These are phyloP conservation scores for Venusia cambrica DNA, from an alignment of 2,888 invertebrate species.

Conservation along the genomic window DNA sequence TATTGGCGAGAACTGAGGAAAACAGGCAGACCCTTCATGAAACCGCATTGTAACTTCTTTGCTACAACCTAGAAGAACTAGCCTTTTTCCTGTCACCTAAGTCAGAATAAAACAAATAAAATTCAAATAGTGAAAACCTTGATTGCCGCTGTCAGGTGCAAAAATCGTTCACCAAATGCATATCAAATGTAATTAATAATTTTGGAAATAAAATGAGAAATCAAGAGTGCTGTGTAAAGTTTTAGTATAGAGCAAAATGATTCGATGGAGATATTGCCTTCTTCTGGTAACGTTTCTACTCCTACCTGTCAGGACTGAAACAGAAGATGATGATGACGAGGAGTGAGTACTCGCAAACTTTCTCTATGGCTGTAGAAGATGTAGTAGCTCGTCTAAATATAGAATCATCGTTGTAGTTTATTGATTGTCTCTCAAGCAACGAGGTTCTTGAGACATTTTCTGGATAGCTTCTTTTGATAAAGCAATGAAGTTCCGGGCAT, in stretches of 20 bases:
- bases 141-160: constrained; percentile 52
- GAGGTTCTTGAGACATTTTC: too few species aligned
- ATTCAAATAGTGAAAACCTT: constrained; percentile 63
- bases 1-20: too few species aligned
- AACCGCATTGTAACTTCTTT: too few species aligned
- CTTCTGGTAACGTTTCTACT: constrained; percentile 59
- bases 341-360: constrained; percentile 41
- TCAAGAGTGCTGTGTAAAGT: constrained; percentile 51
- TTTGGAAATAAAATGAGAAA: constrained; percentile 68
- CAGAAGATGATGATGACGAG: constrained; percentile 54
- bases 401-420: too few species aligned
- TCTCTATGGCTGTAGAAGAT: background rate
- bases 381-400: background rate
- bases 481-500: too few species aligned
- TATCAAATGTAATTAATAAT: constrained; percentile 38
- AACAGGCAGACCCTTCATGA: too few species aligned
- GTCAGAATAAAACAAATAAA: constrained; percentile 46
- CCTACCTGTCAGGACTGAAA: constrained; percentile 45
- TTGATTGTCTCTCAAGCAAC: too few species aligned
- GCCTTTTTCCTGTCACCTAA: constrained; percentile 10
- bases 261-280: constrained; percentile 61
- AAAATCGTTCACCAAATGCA: constrained; percentile 38
- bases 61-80: constrained; percentile 3
- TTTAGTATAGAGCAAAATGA: constrained; percentile 49
- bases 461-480: too few species aligned